Evolutionary conservation across 2,113 vertebrate genomes (phyloP), one percentile per base, ranked within the genome.

Genomic region (Pituophis catenifer): DNA sequence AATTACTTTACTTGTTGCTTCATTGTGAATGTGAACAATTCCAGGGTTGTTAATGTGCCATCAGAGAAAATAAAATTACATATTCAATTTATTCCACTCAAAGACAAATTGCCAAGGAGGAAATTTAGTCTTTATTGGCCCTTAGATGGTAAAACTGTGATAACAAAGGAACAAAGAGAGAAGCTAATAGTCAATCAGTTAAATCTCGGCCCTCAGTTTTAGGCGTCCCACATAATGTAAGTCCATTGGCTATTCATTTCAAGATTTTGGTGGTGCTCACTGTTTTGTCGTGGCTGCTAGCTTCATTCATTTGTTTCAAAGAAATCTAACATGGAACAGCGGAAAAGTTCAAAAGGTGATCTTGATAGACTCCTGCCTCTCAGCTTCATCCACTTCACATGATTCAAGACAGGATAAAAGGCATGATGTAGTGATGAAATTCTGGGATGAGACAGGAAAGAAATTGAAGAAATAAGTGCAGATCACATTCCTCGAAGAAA

Each of bases 1-100:
- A 97, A 97, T 97, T 96, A 97, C 96, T 97, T 97, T 96, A 95
- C 96, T 97, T 97, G 96, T 97, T 97, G 95, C 96, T 97, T 97
- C 97, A 96, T 97, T 97, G 96, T 97, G 96, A 94, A 95, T 95
- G 90, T 0, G 5, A 97, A 96, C 96, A 97, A 97, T 97, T 95
- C 94, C 96, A 96, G 97, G 95, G 95, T 97, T 97, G 96, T 96
- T 96, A 97, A 97, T 96, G 95, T 95, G 96, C 89, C 0, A 17
- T 95, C 95, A 95, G 95, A 96, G 96, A 97, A 96, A 97, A 97
- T 97, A 96, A 97, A 97, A 97, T 97, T 96, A 97, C 95, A 95
- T 97, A 97, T 97, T 97, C 97, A 97, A 96, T 97, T 97, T 96
- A 96, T 96, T 96, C 95, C 48, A 91, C 4, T 0, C 88, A 81